Percentiles rank a stretch among this genome's conserved stretches.
Evolutionary conservation across 2,797 vertebrate genomes (phyloP).

Genomic region (Peromyscus nudipes): DNA sequence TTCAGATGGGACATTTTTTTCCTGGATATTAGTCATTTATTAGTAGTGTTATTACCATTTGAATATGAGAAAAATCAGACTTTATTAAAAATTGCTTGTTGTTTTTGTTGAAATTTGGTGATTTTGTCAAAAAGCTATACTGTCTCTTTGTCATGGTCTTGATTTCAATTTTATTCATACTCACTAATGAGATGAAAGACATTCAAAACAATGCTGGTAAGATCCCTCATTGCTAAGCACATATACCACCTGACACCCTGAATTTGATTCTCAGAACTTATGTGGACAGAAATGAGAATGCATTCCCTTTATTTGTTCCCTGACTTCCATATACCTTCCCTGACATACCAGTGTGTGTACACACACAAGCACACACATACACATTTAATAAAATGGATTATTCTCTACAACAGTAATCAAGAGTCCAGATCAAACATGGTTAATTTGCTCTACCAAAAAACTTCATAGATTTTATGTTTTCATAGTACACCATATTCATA

Average conservation of each 20-base stretch:
- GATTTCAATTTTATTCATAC: not conserved
- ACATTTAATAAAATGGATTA: not conserved
- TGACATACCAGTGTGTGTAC: not conserved
- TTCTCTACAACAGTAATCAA: not conserved
- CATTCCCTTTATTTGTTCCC: not conserved
- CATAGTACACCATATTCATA: not conserved
- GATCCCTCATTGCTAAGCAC: not conserved
- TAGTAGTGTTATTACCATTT: no score
- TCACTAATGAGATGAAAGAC: not conserved
- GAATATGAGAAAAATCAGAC: not conserved
- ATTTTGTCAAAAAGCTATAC: not conserved
- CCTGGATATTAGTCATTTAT: not conserved
- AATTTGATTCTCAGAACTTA: not conserved
- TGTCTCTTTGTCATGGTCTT: not conserved
- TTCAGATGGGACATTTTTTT: not conserved
- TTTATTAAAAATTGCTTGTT: not conserved
- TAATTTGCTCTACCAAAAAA: constrained; percentile 24
- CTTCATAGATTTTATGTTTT: not conserved
- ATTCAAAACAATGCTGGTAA: not conserved
- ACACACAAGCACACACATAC: not conserved
- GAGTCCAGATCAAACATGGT: constrained; percentile 21
- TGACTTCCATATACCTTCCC: not conserved
- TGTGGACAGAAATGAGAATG: not conserved
- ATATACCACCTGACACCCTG: not conserved
- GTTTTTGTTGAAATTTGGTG: not conserved